phyloP scores from a whole-genome alignment of 2,888 invertebrate genomes.

The Caenorhabditis sp. region DNA sequence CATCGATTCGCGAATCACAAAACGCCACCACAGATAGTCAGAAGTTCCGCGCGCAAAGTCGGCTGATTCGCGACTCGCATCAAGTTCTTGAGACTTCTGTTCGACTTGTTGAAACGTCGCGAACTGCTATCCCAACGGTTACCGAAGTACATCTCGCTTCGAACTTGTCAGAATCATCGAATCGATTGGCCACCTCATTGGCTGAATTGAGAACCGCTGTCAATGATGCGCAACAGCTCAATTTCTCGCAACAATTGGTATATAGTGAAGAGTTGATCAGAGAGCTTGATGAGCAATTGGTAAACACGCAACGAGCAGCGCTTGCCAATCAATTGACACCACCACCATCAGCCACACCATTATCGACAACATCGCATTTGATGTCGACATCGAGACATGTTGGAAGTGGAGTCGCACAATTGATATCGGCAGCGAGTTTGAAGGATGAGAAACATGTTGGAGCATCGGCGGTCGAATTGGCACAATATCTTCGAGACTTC shows the following conservation, averaged over 20 bases:
- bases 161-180: conserved; percentile 73
- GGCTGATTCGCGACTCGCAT: conserved; percentile 66
- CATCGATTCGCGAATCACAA: conserved; percentile 59
- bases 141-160: conserved; percentile 74
- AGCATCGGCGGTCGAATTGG: conserved; percentile 63
- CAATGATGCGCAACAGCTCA: conserved; percentile 77
- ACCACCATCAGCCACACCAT: conserved; percentile 33
- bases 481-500: conserved; percentile 62
- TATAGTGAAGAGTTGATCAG: conserved; percentile 66
- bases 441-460: conserved; percentile 76
- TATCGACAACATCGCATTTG: conserved; percentile 35
- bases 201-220: conserved; percentile 78
- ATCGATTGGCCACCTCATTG: conserved; percentile 75
- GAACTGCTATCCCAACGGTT: conserved; percentile 85
- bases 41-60: conserved; percentile 65
- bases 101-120: conserved; percentile 81
- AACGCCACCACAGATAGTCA: conserved; percentile 48
- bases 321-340: conserved; percentile 69
- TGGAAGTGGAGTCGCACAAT: conserved; percentile 84
- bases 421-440: conserved; percentile 83
- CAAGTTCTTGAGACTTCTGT: conserved; percentile 71
- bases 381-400: conserved; percentile 52
- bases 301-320: conserved; percentile 82
- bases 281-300: conserved; percentile 81
- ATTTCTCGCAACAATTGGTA: conserved; percentile 63